Conservation (phyloP, 2,888 invertebrate species). For the Drosophila hawaiiensis region DNA sequence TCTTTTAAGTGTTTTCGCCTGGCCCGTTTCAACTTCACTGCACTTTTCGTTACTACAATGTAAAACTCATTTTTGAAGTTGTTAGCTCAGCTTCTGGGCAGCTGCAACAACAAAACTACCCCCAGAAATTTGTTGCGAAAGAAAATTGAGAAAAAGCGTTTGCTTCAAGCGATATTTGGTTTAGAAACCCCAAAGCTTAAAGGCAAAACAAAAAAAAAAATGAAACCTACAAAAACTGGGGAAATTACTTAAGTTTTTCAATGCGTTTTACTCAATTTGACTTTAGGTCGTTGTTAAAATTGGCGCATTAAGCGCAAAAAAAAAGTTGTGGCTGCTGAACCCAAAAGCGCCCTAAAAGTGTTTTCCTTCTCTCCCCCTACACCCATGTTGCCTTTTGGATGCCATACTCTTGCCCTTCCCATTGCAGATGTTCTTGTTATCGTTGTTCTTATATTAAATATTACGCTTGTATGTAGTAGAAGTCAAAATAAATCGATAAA, state of each 20-base stretch:
- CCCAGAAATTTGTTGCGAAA: constrained; percentile 17
- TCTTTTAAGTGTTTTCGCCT: constrained; percentile 8
- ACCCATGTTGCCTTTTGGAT: background rate
- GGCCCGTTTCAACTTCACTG: constrained; percentile 61
- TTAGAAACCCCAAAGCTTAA: constrained; percentile 46
- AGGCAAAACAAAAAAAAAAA: constrained; percentile 5
- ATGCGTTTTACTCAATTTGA: constrained; percentile 79
- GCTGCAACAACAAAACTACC: constrained; percentile 60
- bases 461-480: constrained; percentile 64
- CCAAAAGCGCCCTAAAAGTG: constrained; percentile 70
- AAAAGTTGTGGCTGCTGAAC: constrained; percentile 52
- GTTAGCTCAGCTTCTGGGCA: constrained; percentile 48
- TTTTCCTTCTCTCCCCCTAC: background rate
- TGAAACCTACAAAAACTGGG: constrained; percentile 37
- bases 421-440: constrained; percentile 54
- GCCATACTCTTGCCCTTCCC: background rate
- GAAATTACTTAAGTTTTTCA: constrained; percentile 78
- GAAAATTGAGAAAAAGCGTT: constrained; percentile 26
- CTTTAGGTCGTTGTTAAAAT: constrained; percentile 75
- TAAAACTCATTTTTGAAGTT: constrained; percentile 51
- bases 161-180: constrained; percentile 51
- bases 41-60: constrained; percentile 55
- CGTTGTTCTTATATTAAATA: constrained; percentile 73
- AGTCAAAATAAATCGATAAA: constrained; percentile 81
- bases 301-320: constrained; percentile 72